Evolutionary conservation across 1,140 invertebrate genomes (phyloP).

Genomic region (Ostrea denselamellosa): DNA sequence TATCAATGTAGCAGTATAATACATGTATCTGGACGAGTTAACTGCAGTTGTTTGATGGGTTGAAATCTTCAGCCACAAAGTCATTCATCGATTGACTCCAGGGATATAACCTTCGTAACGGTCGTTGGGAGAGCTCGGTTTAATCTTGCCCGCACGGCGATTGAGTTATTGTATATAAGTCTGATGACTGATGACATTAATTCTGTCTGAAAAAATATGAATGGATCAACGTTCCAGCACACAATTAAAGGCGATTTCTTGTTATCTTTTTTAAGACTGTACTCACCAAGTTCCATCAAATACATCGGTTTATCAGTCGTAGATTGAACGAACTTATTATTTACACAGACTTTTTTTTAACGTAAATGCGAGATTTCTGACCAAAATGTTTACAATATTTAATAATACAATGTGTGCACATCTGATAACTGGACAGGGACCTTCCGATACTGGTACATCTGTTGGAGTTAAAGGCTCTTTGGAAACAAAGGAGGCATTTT

Average conservation of each 20-base stretch:
- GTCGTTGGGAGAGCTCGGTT: not conserved
- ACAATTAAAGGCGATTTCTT: too few species aligned
- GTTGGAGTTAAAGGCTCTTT: slow-evolving; percentile 61
- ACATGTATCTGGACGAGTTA: too few species aligned
- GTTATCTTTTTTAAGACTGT: too few species aligned
- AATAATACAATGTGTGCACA: not conserved
- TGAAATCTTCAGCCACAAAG: not conserved
- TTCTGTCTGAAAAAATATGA: not conserved
- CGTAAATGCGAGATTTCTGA: not conserved
- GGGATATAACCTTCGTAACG: not conserved
- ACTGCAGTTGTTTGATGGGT: not conserved
- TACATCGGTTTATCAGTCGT: not conserved
- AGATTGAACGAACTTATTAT: too few species aligned
- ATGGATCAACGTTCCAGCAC: not conserved
- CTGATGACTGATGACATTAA: not conserved
- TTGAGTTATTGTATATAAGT: not conserved
- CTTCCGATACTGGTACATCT: not conserved
- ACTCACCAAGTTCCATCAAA: too few species aligned
- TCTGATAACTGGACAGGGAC: not conserved
- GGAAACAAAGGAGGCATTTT: slow-evolving; percentile 62
- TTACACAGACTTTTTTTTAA: not conserved
- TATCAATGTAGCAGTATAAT: too few species aligned
- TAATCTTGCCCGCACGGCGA: not conserved
- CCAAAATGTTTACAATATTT: not conserved
- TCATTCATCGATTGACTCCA: not conserved